A percentile compares a stretch with the other conserved stretches of the same genome.
Conservation (phyloP, 2,797 vertebrate genomes). For the Allobates femoralis region DNA sequence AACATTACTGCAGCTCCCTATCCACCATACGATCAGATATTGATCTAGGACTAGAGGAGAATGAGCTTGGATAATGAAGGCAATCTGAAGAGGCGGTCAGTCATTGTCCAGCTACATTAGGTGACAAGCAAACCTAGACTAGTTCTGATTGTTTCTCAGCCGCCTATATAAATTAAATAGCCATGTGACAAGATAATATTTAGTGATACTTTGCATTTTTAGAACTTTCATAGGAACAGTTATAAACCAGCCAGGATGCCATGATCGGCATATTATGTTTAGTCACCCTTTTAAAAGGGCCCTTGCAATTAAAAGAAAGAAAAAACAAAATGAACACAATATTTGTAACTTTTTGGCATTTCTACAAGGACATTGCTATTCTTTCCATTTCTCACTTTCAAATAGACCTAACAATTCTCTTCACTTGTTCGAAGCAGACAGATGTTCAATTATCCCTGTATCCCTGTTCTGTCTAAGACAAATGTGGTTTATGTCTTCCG, state of each 20-base stretch:
- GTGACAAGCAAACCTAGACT: neutral
- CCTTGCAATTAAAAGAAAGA: slow-evolving; percentile 2
- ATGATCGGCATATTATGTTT: neutral
- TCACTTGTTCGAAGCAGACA: slow-evolving; percentile 55
- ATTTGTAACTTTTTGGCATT: slow-evolving; percentile 21
- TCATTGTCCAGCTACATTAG: neutral
- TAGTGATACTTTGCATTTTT: neutral
- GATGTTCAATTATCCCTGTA: slow-evolving; percentile 63
- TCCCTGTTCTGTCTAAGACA: slow-evolving; percentile 61
- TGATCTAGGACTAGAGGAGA: neutral
- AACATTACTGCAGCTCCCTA: neutral
- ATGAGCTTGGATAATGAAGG: neutral
- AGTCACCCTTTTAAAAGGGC: neutral
- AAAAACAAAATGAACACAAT: slow-evolving; percentile 14
- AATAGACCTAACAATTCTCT: slow-evolving; percentile 55
- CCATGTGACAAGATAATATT: neutral
- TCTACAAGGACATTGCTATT: slow-evolving; percentile 43
- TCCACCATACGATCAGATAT: slow-evolving; percentile 8
- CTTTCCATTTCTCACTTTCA: slow-evolving; percentile 51
- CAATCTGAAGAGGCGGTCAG: neutral
- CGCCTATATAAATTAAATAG: neutral
- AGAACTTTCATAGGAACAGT: neutral
- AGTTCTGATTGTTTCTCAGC: neutral
- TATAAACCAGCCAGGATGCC: neutral
- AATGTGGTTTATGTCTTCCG: slow-evolving; percentile 59